Conservation (phyloP, 1,140 invertebrate genomes). For the Drosophila sp. region DNA sequence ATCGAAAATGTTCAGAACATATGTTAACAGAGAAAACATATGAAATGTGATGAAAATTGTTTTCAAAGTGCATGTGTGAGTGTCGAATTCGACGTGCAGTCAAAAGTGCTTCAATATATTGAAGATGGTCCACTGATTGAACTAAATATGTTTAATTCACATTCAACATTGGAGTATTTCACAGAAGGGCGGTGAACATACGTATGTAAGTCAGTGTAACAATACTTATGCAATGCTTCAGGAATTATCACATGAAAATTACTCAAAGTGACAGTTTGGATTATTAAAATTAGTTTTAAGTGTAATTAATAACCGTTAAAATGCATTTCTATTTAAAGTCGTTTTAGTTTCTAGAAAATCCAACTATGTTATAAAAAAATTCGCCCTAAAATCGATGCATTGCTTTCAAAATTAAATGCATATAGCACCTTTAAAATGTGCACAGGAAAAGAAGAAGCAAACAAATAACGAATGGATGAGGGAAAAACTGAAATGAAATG, state of each 20-base stretch:
- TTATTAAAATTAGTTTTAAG: no score
- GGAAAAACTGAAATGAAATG: conserved; percentile 8
- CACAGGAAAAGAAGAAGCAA: background rate
- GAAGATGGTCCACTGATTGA: background rate
- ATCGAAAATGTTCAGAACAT: conserved; percentile 28
- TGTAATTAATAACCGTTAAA: no score
- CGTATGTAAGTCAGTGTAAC: no score
- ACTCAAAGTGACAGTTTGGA: no score
- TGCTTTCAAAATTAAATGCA: no score
- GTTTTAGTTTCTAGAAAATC: no score
- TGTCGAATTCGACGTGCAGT: no score
- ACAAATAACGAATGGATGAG: background rate
- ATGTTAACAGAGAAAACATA: background rate
- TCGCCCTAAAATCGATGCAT: no score
- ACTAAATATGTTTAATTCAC: background rate
- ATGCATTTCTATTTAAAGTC: no score
- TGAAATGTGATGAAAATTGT: conserved; percentile 41
- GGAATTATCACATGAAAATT: no score
- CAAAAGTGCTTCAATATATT: background rate
- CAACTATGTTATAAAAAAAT: no score
- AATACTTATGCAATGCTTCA: no score
- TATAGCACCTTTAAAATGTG: background rate
- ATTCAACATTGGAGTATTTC: background rate
- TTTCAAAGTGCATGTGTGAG: background rate
- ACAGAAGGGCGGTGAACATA: background rate